Evolutionary conservation across 2,797 vertebrate species (phyloP), one percentile per base, ranked within the genome.

Genomic region (Gallinago stenura): DNA sequence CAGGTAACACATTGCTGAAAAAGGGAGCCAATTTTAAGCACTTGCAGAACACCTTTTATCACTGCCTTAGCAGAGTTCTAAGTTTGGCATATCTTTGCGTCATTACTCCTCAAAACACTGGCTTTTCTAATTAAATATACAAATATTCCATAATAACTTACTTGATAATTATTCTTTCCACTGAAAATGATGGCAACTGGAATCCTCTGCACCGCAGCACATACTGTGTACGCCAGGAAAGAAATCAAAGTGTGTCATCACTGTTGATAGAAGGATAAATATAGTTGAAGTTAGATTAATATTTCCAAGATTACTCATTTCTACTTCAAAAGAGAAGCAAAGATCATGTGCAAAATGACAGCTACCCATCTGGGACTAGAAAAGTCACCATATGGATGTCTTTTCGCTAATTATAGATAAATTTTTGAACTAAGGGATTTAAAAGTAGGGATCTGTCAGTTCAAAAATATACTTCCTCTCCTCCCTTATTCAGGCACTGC

Each of bases 261-360:
- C 80, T 93, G 89, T 86, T 96, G 95, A 96, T 84, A 94, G 73
- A 94, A 93, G 53, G 97, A 98, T 97, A 98, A 98, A 98, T 98
- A 98, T 98, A 98, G 97, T 82, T 91, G 78, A 94, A 93, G 93
- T 97, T 97, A 96, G 96, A 97, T 96, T 98, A 98, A 98, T 98
- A 98, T 97, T 97, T 96, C 94, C 93, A 97, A 97, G 96, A 98
- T 98, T 98, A 98, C 97, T 98, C 97, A 98, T 88, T 95, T 97
- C 96, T 98, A 92, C 96, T 98, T 97, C 97, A 97, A 96, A 95
- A 97, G 95, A 96, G 94, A 98, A 97, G 88, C 95, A 97, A 98
- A 98, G 97, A 98, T 98, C 97, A 98, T 94, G 97, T 97, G 97
- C 91, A 9, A 93, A 97, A 96, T 98, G 98, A 98, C 97, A 98